phyloP scores from a whole-genome alignment of 2,113 vertebrate species.

The Corythoichthys haematopterus region DNA sequence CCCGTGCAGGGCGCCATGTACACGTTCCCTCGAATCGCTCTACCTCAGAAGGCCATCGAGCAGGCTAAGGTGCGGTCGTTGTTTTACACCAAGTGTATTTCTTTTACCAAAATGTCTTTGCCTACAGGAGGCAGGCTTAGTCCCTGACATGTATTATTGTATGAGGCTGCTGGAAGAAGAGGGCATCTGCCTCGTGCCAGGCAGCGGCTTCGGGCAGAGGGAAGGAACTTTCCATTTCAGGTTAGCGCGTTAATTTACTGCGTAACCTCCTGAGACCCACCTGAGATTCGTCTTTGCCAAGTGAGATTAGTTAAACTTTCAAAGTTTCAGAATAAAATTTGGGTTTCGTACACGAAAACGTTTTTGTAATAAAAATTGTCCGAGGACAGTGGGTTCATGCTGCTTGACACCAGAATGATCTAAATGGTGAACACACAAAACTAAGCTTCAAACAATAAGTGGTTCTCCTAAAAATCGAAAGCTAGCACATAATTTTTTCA shows the following conservation, averaged over 20 bases:
- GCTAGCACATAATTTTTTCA: too few relatives aligned
- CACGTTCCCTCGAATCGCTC: conserved; percentile 79
- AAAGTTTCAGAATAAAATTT: too few relatives aligned
- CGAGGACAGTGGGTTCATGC: too few relatives aligned
- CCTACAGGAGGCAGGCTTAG: conserved; percentile 70
- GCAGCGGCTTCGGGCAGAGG: conserved; percentile 87
- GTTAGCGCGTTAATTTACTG: conserved; percentile 46
- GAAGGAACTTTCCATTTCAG: conserved; percentile 91
- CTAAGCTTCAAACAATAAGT: too few relatives aligned
- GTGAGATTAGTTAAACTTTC: too few relatives aligned
- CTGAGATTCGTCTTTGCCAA: too few relatives aligned
- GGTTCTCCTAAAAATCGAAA: too few relatives aligned
- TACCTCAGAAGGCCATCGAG: conserved; percentile 75
- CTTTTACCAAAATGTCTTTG: neutral
- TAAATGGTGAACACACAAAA: too few relatives aligned
- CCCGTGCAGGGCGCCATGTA: conserved; percentile 95
- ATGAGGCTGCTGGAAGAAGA: conserved; percentile 85
- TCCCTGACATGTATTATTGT: conserved; percentile 89
- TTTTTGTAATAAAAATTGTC: too few relatives aligned
- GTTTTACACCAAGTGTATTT: neutral
- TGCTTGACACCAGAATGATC: too few relatives aligned
- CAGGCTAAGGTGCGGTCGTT: conserved; percentile 75
- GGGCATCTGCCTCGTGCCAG: conserved; percentile 89
- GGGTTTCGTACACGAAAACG: too few relatives aligned
- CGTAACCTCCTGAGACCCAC: too few relatives aligned